Base-by-base conservation (phyloP, 2,113 vertebrate genomes). In the Loxodonta africana region DNA sequence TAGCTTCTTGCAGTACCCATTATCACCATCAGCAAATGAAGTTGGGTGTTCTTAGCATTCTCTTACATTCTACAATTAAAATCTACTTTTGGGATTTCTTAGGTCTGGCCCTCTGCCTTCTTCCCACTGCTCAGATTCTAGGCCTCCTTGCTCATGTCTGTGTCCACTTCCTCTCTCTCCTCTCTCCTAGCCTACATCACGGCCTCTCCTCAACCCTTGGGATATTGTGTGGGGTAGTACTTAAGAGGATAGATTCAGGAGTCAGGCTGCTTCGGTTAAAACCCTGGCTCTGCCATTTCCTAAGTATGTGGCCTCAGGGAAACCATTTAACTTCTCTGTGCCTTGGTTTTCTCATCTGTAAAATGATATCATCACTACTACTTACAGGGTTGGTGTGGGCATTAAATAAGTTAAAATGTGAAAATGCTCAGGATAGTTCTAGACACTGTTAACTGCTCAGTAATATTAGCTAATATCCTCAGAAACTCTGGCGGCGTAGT, bases 11-110 rank as follows among this genome's bases (percentile, higher is more conserved):
- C 4, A 5, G 14, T 0, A 1, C 25, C 26, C 4, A 44, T 25
- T 0, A 3, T 0, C 23, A 2, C 33, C 33, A 8, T 26, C 0
- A 18, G n/a, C 18, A 3, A 21, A 44, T 8, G 37, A 6, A 10
- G 26, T 63, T 0, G 1, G 4, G 23, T 5, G 4, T 28, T 26
- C 41, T 67, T 4, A 8, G 76, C 6, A 0, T 7, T 41, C 2
- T 3, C 37, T 44, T 21, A 8, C 9, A 8, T 33, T 15, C 90
- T 30, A 5, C 81, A 23, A 0, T 8, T 15, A 5, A 4, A 5
- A 30, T 37, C 26, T 2, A 5, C 53, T 51, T 74, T 1, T 17
- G 25, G 51, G 74, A 8, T 0, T 1, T 10, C 41, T 23, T 6
- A 8, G 80, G 69, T n/a, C 6, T 2, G 11, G 51, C 26, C 33